Evolutionary conservation across 1,140 invertebrate species (phyloP), one percentile per base, ranked within the genome.

Genomic region (Homarus americanus): DNA sequence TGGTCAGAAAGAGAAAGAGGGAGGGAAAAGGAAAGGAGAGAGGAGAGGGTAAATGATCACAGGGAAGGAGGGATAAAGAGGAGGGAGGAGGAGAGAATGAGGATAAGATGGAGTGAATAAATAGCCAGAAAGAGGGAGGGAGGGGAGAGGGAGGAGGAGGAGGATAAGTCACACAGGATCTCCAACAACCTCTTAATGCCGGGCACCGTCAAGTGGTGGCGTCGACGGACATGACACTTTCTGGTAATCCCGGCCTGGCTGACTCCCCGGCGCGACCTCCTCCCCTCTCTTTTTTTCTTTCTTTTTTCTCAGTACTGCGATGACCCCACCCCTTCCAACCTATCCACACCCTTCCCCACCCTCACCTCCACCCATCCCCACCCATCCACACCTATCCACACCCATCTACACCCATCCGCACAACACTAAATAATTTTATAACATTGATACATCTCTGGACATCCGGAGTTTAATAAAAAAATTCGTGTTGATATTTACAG

Each of bases 131-230:
- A 36, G 20, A 41, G 40, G 32, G 69, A 75, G 83, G 17, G 83
- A 75, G 69, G 41, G 34, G 53, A 34, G 32, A 1, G 66, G 10
- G 63, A 20, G 69, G 34, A 44, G 34, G 34, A 36, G 66, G 28
- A 12, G 58, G 32, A 32, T 1, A 69, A 73, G 82, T 84, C 63
- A 72, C 10, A 66, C 17, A 41, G 10, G 66, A 85, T 85, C 82
- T 24, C 63, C 15, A 44, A 72, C 58, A 85, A 85, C 66, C 82
- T 85, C 82, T 85, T 85, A 28, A 85, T n/a, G n/a, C n/a, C n/a
- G n/a, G n/a, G n/a, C n/a, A n/a, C n/a, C n/a, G n/a, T n/a, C n/a
- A n/a, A n/a, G n/a, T n/a, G n/a, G n/a, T n/a, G n/a, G n/a, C n/a
- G n/a, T n/a, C n/a, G n/a, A n/a, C n/a, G n/a, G n/a, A n/a, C n/a